Evolutionary conservation across 2,797 vertebrate species (phyloP), one percentile per base, ranked within the genome.

Genomic region (Gadopsis bispinosus): DNA sequence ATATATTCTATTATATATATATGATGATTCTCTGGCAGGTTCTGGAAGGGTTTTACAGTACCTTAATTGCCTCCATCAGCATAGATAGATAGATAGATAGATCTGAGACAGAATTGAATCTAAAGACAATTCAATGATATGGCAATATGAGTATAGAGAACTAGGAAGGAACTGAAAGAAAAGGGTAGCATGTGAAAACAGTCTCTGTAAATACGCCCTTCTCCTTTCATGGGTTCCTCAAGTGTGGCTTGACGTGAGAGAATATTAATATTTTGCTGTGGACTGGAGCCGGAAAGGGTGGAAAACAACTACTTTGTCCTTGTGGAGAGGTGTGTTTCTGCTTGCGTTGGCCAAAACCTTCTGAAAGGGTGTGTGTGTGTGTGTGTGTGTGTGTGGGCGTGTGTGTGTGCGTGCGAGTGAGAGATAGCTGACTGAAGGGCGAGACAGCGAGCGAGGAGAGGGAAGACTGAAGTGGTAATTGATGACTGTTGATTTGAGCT

Each of bases 231-330:
- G 3, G 85, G 77, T 79, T 91, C 62, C 77, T 84, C 75, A 84
- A 82, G 77, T 72, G 69, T 43, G 14, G 82, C 77, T 86, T 88
- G 89, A 89, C 77, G 53, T 83, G 88, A 79, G 75, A 85, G 83
- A 91, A 91, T 91, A 89, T 89, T 67, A 45, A 86, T 88, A 83
- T 89, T 71, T 87, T 66, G 70, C 83, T 85, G 88, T 88, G 88
- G 87, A 91, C 86, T 74, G 75, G 79, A 87, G 84, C 87, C 81
- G 79, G 77, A 81, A 81, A 75, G 68, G 65, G 74, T 82, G 72
- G 69, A 91, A 90, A 92, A 92, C 89, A 91, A 87, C 67, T 37
- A 26, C 76, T 90, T 86, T 89, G 92, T 93, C 92, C 91, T 92
- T 93, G 91, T 67, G 70, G 68, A 77, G 83, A 85, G 68, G 83